phyloP scores from a whole-genome alignment of 2,888 invertebrate genomes.

The Antheraea yamamai region DNA sequence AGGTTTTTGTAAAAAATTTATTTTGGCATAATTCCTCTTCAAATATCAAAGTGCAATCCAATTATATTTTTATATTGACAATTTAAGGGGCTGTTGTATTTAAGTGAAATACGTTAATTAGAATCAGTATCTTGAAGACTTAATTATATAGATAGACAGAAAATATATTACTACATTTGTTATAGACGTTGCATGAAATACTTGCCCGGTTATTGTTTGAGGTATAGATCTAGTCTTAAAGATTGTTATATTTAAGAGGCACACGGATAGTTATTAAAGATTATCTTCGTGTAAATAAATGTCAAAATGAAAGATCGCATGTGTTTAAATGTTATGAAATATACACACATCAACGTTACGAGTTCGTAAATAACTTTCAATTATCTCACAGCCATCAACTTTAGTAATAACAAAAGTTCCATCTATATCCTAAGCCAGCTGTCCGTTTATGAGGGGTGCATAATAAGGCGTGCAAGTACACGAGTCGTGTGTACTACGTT shows the following conservation, averaged over 20 bases:
- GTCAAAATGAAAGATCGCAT: constrained; percentile 4
- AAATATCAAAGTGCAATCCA: neutral
- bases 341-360: constrained; percentile 11
- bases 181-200: neutral
- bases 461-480: constrained; percentile 54
- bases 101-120: neutral
- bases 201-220: neutral
- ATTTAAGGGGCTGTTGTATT: neutral
- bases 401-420: constrained; percentile 40
- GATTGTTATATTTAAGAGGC: neutral
- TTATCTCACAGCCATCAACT: constrained; percentile 21
- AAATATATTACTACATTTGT: neutral
- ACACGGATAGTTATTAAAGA: neutral
- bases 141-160: neutral
- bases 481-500: constrained; percentile 52
- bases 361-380: constrained; percentile 12
- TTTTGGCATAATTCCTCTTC: neutral
- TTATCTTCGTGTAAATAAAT: neutral
- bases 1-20: neutral
- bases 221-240: neutral
- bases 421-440: constrained; percentile 63
- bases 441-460: constrained; percentile 77
- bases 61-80: neutral
- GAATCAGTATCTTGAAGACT: neutral
- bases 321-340: constrained; percentile 15